Base-by-base conservation (phyloP, 2,797 vertebrate species). In the Eulemur mongoz region DNA sequence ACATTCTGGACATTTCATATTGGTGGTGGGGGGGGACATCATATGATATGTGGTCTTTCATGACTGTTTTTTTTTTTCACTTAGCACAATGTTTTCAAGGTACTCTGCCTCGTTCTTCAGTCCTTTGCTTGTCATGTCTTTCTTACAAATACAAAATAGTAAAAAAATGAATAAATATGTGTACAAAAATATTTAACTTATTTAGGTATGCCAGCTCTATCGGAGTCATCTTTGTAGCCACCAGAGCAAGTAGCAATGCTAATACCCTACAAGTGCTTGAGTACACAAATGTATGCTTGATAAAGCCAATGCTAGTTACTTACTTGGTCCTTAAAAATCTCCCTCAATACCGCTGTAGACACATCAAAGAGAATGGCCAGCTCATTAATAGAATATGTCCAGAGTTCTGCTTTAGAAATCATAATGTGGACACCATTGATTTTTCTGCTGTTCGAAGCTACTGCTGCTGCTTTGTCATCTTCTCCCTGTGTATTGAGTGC, bases 11-110 rank as follows among this genome's bases (percentile, higher is more conserved):
- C 30, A 3, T 65, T 59, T 52, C 50, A 7, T 59, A 0, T 11
- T 7, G 65, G 1, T 43, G 23, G 54, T 69, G 72, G 3, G 13
- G 9, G 9, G 22, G 54, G 10, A 43, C 43, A 45, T 80, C 82
- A n/a, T 10, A 1, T 1, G 4, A 2, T 48, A 13, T 1, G 10
- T 43, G 50, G 3, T 76, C 22, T 57, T 65, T 17, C n/a, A 25
- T 52, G 73, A 75, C 27, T 52, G 22, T n/a, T n/a, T n/a, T 9
- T 52, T 91, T 81, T 91, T 91, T 92, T 78, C 50, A 20, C 27
- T 57, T 38, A 38, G 15, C 2, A 0, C 61, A 11, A 23, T 23
- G 18, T 50, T 84, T 69, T 73, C 17, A 79, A 4, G 40, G 1
- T 35, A 17, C 22, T 38, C 0, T 0, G 0, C 14, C 32, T 67